Percentiles rank a stretch among this genome's conserved stretches.
These are phyloP conservation scores for Carcharodon carcharias DNA, from an alignment of 2,797 vertebrate genomes.

Conservation along the genomic window DNA sequence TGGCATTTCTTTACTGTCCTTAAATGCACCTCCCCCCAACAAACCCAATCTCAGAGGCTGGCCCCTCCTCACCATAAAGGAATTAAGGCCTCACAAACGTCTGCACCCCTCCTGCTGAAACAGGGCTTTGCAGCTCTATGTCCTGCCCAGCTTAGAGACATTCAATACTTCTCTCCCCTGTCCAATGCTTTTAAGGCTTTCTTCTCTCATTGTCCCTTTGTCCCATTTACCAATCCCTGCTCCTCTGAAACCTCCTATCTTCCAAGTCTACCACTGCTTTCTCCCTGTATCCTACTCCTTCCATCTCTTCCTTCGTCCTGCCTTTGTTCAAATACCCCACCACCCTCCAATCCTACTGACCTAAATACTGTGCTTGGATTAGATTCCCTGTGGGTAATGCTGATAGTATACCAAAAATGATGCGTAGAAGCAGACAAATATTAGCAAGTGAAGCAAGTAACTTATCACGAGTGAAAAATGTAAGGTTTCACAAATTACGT, in stretches of 20 bases:
- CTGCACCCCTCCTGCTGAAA: background rate
- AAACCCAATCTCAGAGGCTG: background rate
- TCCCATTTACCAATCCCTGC: background rate
- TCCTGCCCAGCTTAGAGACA: background rate
- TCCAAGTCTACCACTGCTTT: background rate
- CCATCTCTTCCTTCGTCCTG: background rate
- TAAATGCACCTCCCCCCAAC: background rate
- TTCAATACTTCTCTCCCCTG: background rate
- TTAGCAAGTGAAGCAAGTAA: background rate
- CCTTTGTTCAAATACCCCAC: background rate
- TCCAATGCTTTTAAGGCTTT: background rate
- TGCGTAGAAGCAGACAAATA: background rate
- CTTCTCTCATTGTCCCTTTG: background rate
- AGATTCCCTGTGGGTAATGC: background rate
- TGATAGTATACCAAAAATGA: background rate
- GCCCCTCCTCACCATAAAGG: background rate
- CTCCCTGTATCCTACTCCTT: no score
- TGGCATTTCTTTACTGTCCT: background rate
- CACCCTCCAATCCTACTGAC: background rate
- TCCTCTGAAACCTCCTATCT: background rate
- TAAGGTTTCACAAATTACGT: background rate
- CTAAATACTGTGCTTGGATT: background rate
- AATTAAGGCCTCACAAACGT: background rate
- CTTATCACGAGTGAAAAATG: background rate
- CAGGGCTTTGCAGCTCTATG: background rate